These are phyloP conservation scores for Drosophila erecta DNA, from an alignment of 1,140 invertebrate species.

Conservation along the genomic window DNA sequence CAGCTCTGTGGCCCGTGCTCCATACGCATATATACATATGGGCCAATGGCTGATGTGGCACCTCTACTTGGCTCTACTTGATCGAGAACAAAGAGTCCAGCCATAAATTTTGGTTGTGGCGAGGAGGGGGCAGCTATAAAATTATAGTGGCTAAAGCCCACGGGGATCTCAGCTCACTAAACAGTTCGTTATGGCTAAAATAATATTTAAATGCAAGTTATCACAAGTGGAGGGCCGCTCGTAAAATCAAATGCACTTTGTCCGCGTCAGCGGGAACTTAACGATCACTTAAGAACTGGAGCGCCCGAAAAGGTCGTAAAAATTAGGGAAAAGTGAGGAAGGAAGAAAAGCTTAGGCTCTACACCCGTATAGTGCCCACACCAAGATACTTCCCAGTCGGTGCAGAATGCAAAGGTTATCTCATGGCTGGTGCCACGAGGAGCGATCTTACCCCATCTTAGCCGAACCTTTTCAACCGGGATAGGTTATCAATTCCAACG, in stretches of 20 bases:
- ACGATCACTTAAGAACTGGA: conserved; percentile 53
- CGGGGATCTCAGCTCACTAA: conserved; percentile 26
- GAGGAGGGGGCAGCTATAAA: conserved; percentile 7
- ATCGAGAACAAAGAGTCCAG: conserved; percentile 30
- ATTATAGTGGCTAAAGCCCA: conserved; percentile 2
- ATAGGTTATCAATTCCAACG: conserved; percentile 72
- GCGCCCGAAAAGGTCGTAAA: conserved; percentile 9
- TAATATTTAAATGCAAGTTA: conserved; percentile 50
- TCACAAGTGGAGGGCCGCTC: conserved; percentile 53
- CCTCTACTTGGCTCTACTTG: conserved; percentile 6
- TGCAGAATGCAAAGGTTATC: conserved; percentile 65
- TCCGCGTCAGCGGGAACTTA: conserved; percentile 23
- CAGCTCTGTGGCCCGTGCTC: conserved; percentile 2
- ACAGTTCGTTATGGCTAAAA: conserved; percentile 41
- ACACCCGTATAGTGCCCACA: not conserved
- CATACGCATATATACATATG: conserved; percentile 21
- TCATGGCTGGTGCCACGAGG: no score
- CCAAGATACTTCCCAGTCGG: not conserved
- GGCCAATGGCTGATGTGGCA: conserved; percentile 43
- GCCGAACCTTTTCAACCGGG: conserved; percentile 5
- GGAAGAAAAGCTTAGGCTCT: conserved; percentile 23
- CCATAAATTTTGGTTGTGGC: conserved; percentile 40
- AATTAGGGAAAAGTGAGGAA: conserved; percentile 15
- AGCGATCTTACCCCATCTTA: no score
- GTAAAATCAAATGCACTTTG: conserved; percentile 61